These are phyloP conservation scores for Oplegnathus fasciatus DNA, from an alignment of 2,113 vertebrate species.

Conservation along the genomic window DNA sequence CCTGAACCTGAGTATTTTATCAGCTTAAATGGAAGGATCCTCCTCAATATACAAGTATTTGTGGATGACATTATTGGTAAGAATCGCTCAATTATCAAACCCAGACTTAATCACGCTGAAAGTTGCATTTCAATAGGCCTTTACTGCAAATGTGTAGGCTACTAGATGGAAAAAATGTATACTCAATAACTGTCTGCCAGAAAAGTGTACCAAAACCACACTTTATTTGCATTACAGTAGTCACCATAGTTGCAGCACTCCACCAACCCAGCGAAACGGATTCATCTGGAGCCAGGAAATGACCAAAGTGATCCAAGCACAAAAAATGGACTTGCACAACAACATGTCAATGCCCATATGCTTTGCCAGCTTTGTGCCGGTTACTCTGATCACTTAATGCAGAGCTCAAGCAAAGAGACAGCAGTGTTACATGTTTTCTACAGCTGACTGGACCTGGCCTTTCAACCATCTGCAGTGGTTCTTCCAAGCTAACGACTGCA, in stretches of 20 bases:
- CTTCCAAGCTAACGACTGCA: slow-evolving; percentile 46
- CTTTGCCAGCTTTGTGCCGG: background rate
- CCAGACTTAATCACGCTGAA: background rate
- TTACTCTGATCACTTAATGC: slow-evolving; percentile 18
- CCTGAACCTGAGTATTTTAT: background rate
- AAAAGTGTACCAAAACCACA: background rate
- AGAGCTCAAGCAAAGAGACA: slow-evolving; percentile 48
- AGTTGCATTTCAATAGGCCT: background rate
- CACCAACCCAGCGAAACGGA: background rate
- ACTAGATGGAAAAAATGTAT: background rate
- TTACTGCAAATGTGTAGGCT: background rate
- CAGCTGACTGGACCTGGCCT: slow-evolving; percentile 61
- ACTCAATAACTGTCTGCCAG: background rate
- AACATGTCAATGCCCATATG: slow-evolving; percentile 1
- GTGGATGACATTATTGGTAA: background rate
- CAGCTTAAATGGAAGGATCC: background rate
- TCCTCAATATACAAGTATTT: background rate
- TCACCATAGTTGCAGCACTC: background rate
- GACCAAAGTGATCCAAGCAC: background rate
- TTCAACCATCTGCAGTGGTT: slow-evolving; percentile 51
- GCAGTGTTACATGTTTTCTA: slow-evolving; percentile 46
- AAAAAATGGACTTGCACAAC: background rate
- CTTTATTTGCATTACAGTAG: background rate
- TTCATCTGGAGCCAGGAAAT: background rate
- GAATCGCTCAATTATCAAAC: background rate